phyloP scores from a whole-genome alignment of 2,797 vertebrate species.

The Tympanoctomys barrerae region DNA sequence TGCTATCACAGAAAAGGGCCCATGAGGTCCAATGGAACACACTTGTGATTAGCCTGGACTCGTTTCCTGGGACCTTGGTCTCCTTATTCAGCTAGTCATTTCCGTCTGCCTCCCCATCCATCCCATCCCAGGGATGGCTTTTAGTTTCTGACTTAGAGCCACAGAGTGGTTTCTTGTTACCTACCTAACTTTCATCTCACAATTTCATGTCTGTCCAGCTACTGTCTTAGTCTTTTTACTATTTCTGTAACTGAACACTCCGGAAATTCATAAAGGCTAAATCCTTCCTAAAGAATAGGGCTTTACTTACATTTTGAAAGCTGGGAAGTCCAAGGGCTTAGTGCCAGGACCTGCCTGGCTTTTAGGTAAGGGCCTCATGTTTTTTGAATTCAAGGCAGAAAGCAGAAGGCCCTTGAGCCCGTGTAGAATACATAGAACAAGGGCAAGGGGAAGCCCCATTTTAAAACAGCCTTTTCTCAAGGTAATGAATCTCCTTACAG shows the following conservation, averaged over 20 bases:
- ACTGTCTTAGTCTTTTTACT: not conserved
- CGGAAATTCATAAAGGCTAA: not conserved
- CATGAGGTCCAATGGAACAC: not conserved
- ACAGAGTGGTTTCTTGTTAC: not conserved
- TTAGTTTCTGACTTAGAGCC: not conserved
- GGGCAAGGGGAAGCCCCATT: no score
- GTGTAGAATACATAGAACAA: not conserved
- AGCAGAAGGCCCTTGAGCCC: not conserved
- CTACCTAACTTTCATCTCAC: not conserved
- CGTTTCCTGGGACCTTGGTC: not conserved
- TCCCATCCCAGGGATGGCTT: not conserved
- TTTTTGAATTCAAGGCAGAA: not conserved
- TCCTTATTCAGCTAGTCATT: not conserved
- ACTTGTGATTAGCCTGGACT: not conserved
- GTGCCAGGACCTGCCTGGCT: not conserved
- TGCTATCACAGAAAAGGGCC: not conserved
- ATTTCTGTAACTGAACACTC: not conserved
- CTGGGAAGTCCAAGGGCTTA: not conserved
- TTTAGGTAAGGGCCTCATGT: not conserved
- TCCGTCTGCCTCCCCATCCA: not conserved
- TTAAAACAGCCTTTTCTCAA: not conserved
- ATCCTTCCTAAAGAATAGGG: not conserved
- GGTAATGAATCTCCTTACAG: not conserved
- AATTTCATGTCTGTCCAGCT: conserved; percentile 18
- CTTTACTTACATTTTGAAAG: not conserved